These are phyloP conservation scores for Cromileptes altivelis DNA, from an alignment of 2,113 vertebrate species.

Conservation along the genomic window DNA sequence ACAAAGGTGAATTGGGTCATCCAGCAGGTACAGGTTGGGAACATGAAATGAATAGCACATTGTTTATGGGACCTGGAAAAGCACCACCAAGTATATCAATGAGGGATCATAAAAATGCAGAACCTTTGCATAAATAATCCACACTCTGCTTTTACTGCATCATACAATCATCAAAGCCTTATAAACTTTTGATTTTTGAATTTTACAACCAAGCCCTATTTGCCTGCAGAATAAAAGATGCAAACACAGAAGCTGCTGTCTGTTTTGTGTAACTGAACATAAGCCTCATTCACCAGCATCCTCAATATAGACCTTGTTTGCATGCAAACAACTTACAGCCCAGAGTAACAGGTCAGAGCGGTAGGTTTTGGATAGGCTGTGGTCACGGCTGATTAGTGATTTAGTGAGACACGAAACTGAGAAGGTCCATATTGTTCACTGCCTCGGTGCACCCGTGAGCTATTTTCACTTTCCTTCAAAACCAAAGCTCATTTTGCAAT, in stretches of 20 bases:
- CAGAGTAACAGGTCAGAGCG: constrained; percentile 33
- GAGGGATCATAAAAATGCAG: constrained; percentile 15
- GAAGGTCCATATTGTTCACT: constrained; percentile 6
- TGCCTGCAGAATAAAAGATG: constrained; percentile 12
- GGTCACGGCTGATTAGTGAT: constrained; percentile 19
- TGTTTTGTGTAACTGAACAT: constrained; percentile 55
- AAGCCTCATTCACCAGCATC: constrained; percentile 62
- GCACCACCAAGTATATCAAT: not conserved
- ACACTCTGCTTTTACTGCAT: constrained; percentile 23
- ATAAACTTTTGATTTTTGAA: not conserved
- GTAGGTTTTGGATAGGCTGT: constrained; percentile 10
- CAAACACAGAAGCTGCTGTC: constrained; percentile 31
- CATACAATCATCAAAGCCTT: constrained; percentile 12
- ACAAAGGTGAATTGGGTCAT: constrained; percentile 10
- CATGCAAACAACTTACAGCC: constrained; percentile 39
- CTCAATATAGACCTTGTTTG: constrained; percentile 46
- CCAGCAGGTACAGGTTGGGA: constrained; percentile 25
- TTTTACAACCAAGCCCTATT: constrained; percentile 27
- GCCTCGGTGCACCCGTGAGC: constrained; percentile 4
- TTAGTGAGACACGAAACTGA: constrained; percentile 10
- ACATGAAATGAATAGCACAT: constrained; percentile 1
- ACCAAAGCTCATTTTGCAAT: constrained; percentile 3
- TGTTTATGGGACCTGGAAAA: constrained; percentile 38
- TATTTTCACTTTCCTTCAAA: not conserved
- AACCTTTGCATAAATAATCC: constrained; percentile 17